Base-by-base conservation (phyloP, 92 coral and sea anemone genomes). In the Epizoanthus rinbou region DNA sequence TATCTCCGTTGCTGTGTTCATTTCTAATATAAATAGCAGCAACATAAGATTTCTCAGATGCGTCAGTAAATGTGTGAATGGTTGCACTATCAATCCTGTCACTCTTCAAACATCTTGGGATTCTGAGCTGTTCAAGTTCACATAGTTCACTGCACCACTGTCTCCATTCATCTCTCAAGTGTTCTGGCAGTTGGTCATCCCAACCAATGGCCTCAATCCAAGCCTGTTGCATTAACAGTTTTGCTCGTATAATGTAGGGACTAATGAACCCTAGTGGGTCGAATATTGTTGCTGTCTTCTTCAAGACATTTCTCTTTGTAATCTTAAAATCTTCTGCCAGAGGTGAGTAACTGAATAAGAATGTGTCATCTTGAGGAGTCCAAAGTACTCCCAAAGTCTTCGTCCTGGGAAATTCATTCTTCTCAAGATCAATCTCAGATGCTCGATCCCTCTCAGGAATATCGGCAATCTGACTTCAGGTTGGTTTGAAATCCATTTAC, bases 301-400 rank as follows among this genome's bases (percentile, higher is more conserved):
- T 80, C 50, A 90, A 37, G 22, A 90, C 89, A 67, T 80, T 90
- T 21, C 86, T 64, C 70, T 88, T 88, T 37, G 89, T 86, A 41
- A 75, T 78, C 14, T 8, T 39, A 57, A 91, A 88, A 13, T 85
- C 90, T 16, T 85, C 79, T 37, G 80, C 45, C 13, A 74, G 90
- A 53, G 85, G 85, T 9, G 82, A 24, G 56, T 73, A 76, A 50
- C 80, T 41, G 50, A 91, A 88, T 24, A 80, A 82, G 74, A 91
- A 84, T 79, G 80, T 76, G 70, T 88, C 90, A 6, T 85, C 92
- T 50, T 84, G 74, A 64, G 73, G 85, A 69, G 41, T 86, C 94
- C 92, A 88, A 45, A 74, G 41, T 13, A 91, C 85, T 47, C 89
- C 94, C 68, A 80, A 33, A 28, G 89, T 86, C 65, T 90, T 90